Conservation (phyloP, 2,113 vertebrate species). For the Potamarius usumacintae region DNA sequence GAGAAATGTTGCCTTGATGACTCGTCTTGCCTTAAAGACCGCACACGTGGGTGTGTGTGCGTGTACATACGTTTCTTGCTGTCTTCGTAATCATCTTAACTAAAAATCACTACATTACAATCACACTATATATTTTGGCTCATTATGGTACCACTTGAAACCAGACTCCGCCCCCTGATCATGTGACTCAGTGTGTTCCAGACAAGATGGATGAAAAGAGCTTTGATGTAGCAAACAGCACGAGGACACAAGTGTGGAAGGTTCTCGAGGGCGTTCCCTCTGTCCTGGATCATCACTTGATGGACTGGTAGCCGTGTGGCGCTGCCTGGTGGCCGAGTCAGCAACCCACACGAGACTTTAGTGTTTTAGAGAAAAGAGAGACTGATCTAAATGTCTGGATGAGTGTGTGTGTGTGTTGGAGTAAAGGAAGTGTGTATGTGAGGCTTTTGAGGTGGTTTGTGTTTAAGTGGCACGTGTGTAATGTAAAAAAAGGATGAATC, state of each 20-base stretch:
- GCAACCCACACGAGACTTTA: not conserved
- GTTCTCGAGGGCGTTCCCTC: not conserved
- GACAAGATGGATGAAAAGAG: not conserved
- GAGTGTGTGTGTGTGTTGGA: not conserved
- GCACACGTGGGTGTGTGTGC: slow-evolving; percentile 50
- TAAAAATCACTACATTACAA: not conserved
- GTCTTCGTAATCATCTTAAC: not conserved
- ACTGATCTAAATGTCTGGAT: not conserved
- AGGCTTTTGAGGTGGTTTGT: not conserved
- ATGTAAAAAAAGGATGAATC: not conserved
- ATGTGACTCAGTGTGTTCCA: not conserved
- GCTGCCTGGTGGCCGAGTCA: slow-evolving; percentile 20
- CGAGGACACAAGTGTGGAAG: not conserved
- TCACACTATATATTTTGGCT: not conserved
- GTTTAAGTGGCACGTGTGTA: not conserved
- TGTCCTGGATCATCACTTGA: not conserved
- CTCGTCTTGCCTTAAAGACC: slow-evolving; percentile 74
- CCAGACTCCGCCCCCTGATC: not conserved
- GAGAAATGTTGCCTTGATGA: slow-evolving; percentile 73
- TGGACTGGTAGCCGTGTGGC: not conserved
- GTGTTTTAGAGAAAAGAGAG: not conserved
- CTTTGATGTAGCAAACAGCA: not conserved
- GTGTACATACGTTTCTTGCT: slow-evolving; percentile 46
- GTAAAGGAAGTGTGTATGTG: slow-evolving; percentile 41
- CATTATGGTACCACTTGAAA: not conserved